Evolutionary conservation across 2,888 invertebrate species (phyloP), one percentile per base, ranked within the genome.

Genomic region (Drosophila pullipes): DNA sequence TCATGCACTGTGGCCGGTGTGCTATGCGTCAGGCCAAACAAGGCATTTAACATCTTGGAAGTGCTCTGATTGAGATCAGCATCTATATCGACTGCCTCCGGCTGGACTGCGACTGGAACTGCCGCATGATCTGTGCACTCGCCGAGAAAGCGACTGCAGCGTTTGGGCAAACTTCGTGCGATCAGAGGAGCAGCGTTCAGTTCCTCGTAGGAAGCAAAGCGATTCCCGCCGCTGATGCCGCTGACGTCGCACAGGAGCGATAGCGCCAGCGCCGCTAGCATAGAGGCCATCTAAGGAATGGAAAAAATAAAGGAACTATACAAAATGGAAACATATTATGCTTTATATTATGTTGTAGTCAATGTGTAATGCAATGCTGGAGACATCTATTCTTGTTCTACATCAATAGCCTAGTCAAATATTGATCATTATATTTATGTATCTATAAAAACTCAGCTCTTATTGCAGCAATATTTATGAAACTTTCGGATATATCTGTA

Each of bases 31-130:
- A 77, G 58, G 13, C 81, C 90, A 47, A 86, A 81, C 1, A 86
- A 72, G 4, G 81, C 79, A 53, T 69, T 88, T 3, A 86, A 49
- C 75, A 90, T 78, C n/a, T 86, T 88, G 7, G 90, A 83, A 1
- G 74, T 74, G 44, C 62, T 70, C 22, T 55, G 72, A 25, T 69
- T 68, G 28, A 52, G 16, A 25, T 73, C 77, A 0, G 31, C 54
- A 1, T 50, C 30, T 7, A 30, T 3, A 1, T 62, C 62, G 25
- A 55, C 39, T 37, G 54, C 10, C 18, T 67, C 41, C 22, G 53
- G 9, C 25, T 47, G 25, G 25, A 9, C 16, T 16, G n/a, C 16
- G 3, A 7, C 35, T 41, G 70, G 16, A 2, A 7, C 41, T 31
- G 70, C 44, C 22, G 22, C 2, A 28, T 53, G 57, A 13, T 68